Evolutionary conservation across 2,888 invertebrate genomes (phyloP), one percentile per base, ranked within the genome.

Genomic region (Merodon equestris): DNA sequence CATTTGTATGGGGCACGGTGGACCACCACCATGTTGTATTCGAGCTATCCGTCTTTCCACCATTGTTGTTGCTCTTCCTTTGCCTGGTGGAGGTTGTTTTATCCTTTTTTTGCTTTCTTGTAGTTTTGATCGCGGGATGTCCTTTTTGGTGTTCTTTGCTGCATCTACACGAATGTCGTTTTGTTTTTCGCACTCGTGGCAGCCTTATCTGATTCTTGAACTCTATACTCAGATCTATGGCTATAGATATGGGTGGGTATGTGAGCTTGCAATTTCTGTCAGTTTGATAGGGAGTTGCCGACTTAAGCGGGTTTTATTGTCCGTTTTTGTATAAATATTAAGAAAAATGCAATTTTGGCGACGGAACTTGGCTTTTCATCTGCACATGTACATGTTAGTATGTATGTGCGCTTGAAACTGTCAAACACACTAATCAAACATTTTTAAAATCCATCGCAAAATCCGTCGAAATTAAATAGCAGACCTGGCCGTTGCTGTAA

Each of bases 21-120:
- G 79, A 79, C 79, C 79, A 79, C 79, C 79, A 73, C 64, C 74
- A 79, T 79, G 74, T 79, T 79, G 58, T 72, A 57, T 70, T 60
- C 57, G 57, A 51, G 14, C 56, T 66, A 27, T 61, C 19, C 53
- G 34, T 48, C 34, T 19, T 60, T 38, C 66, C 9, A 44, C 34
- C 17, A n/a, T 53, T 45, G 12, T 70, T 27, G 15, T n/a, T 63
- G 36, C 50, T 57, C 9, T 60, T 9, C 10, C 44, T 45, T 12
- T 27, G 53, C 45, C 47, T 63, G 40, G 40, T 44, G 10, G 14
- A 18, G 38, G 51, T 54, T 67, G 38, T 44, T 42, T 13, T 38
- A 36, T 76, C 58, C 56, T 61, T 50, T 51, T 64, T 19, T 53
- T 45, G 36, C 19, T 12, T 13, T 38, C 12, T 53, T 45, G 9